Base-by-base conservation (phyloP, 2,888 invertebrate species). In the Philaethria dido region DNA sequence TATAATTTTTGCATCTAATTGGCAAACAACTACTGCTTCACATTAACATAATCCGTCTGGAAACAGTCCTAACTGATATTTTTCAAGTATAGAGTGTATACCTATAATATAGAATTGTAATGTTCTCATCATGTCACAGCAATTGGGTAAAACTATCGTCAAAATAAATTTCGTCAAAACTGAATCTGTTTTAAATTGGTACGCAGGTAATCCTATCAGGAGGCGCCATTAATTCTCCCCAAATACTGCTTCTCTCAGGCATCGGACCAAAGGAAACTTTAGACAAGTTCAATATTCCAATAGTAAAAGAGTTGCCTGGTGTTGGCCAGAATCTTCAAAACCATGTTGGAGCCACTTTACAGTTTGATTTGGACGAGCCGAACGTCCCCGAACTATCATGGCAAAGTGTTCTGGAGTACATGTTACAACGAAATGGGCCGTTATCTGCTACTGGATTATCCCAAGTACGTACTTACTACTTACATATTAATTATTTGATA, bases 311-410 rank as follows among this genome's bases (percentile, higher is more conserved):
- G 70, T 83, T 95, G 20, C 95, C 95, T 0, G 95, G 95, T 0
- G 95, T 96, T 0, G 95, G 96, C 0, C 93, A 94, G 76, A 96
- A 95, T 77, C 83, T 96, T 0, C 95, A 95, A 67, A 95, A 95
- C 78, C 95, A 96, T 75, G 94, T 95, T 0, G 94, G 95, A 0
- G 94, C 94, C 39, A 88, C 87, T 6, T 72, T 95, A 9, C 88
- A 92, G n/a, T 95, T 93, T 77, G 87, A 88, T 0, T 82, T 95
- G 4, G 90, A 93, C 64, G 88, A 92, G 48, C 89, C 92, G 0
- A 92, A 93, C 50, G 80, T 86, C 0, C 93, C 93, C 2, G 93
- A 94, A 52, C 77, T 95, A 61, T 93, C 93, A 72, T 95, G 95
- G 95, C 93, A 94, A 0, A 85, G 93, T 0, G 94, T 94, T 11